Conservation (phyloP, 2,888 invertebrate species). For the Drosophila kanekoi region DNA sequence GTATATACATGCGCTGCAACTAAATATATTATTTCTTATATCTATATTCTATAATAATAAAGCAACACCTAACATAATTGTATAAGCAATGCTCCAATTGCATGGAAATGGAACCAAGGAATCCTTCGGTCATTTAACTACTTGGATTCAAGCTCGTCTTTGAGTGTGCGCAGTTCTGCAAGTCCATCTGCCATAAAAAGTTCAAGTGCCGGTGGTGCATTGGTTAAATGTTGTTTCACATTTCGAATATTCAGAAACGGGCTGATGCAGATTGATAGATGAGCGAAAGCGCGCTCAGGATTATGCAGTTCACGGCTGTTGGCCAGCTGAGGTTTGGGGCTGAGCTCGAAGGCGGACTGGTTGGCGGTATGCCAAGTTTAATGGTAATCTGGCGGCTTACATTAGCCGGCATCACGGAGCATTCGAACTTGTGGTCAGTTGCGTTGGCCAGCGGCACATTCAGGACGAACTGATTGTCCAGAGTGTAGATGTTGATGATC, state of each 20-base stretch:
- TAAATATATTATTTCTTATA: constrained; percentile 26
- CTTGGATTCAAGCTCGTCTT: constrained; percentile 56
- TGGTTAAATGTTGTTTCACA: constrained; percentile 30
- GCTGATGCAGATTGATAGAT: constrained; percentile 19
- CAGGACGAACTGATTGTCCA: constrained; percentile 50
- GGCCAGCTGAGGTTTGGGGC: constrained; percentile 21
- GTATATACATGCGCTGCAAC: constrained; percentile 28
- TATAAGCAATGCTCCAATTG: constrained; percentile 35
- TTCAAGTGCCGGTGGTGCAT: constrained; percentile 65
- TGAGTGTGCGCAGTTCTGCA: constrained; percentile 49
- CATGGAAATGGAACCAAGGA: constrained; percentile 26
- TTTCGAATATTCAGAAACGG: constrained; percentile 34
- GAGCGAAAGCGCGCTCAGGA: constrained; percentile 30
- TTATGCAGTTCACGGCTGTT: constrained; percentile 11
- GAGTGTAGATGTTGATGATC: constrained; percentile 21
- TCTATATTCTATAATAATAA: constrained; percentile 69
- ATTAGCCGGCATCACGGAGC: constrained; percentile 39
- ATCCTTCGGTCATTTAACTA: constrained; percentile 21
- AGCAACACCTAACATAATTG: constrained; percentile 68
- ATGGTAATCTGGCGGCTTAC: constrained; percentile 47
- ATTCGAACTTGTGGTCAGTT: constrained; percentile 44
- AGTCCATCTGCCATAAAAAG: constrained; percentile 33
- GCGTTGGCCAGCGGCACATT: constrained; percentile 53
- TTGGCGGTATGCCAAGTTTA: constrained; percentile 38
- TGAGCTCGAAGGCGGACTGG: constrained; percentile 15